A percentile compares a stretch with the other conserved stretches of the same genome.
Conservation (phyloP, 2,797 vertebrate species). For the Enteromius trimaculatus region DNA sequence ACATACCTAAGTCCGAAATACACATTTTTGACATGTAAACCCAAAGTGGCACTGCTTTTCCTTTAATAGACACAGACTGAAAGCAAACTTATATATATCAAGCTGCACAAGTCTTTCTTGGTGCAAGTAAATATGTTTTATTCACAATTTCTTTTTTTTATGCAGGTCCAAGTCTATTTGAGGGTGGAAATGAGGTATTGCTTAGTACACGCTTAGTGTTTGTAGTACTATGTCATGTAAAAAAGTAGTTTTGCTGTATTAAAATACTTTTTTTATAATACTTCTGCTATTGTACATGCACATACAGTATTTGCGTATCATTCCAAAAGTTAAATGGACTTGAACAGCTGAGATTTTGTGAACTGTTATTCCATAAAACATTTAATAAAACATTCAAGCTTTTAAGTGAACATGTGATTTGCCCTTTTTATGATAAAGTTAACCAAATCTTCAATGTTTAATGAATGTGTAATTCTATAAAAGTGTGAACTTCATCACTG, state of each 20-base stretch:
- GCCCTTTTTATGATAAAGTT: neutral
- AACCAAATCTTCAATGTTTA: neutral
- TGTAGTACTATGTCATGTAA: neutral
- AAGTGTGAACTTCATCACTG: neutral
- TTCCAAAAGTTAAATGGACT: neutral
- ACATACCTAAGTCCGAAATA: slow-evolving; percentile 63
- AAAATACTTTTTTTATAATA: too few species aligned
- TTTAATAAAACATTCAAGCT: neutral
- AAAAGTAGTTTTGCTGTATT: neutral
- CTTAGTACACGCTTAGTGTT: neutral
- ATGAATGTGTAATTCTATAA: too few species aligned
- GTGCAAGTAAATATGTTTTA: slow-evolving; percentile 4
- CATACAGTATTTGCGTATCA: neutral
- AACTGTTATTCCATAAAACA: neutral
- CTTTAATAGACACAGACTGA: slow-evolving; percentile 38
- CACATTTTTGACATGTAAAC: slow-evolving; percentile 53
- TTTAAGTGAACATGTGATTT: neutral
- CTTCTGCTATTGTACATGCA: neutral
- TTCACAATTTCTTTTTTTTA: neutral
- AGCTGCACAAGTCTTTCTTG: neutral
- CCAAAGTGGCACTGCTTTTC: slow-evolving; percentile 44
- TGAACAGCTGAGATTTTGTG: neutral
- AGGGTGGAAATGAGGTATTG: neutral
- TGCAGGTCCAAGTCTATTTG: neutral
- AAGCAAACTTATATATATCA: neutral